These are phyloP conservation scores for Gymnosoma rotundatum DNA, from an alignment of 2,888 invertebrate species.

Conservation along the genomic window DNA sequence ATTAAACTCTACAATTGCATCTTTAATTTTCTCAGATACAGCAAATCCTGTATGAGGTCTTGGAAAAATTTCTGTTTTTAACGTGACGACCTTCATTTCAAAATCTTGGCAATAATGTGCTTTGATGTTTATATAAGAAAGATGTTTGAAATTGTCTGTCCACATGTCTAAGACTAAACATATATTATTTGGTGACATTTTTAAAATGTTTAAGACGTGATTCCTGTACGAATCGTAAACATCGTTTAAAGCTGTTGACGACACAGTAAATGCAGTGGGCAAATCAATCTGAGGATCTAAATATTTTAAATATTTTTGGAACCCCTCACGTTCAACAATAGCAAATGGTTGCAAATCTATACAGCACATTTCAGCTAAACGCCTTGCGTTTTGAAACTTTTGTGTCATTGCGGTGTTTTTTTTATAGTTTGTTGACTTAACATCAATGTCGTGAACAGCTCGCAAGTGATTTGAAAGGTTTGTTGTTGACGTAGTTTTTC, in stretches of 20 bases:
- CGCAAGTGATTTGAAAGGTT: neutral
- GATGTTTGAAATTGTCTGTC: neutral
- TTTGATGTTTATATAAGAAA: slow-evolving; percentile 5
- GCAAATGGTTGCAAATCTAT: too few relatives aligned
- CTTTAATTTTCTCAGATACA: neutral
- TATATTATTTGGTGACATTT: neutral
- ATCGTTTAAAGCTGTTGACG: neutral
- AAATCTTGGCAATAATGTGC: neutral
- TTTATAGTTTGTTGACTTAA: neutral
- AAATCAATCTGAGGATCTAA: neutral
- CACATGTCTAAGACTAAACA: neutral
- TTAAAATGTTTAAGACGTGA: too few relatives aligned
- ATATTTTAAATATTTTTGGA: neutral
- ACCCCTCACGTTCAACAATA: neutral
- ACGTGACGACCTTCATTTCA: neutral
- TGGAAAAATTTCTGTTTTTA: neutral
- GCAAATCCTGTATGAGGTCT: neutral
- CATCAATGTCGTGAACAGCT: neutral
- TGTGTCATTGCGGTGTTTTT: neutral
- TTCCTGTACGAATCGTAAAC: neutral
- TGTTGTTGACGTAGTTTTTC: neutral
- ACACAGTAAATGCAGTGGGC: neutral
- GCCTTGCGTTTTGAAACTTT: neutral
- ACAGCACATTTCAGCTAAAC: neutral
- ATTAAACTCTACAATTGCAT: neutral